These are phyloP conservation scores for Epizoanthus ramosus DNA, from an alignment of 92 coral and sea anemone genomes.

Conservation along the genomic window DNA sequence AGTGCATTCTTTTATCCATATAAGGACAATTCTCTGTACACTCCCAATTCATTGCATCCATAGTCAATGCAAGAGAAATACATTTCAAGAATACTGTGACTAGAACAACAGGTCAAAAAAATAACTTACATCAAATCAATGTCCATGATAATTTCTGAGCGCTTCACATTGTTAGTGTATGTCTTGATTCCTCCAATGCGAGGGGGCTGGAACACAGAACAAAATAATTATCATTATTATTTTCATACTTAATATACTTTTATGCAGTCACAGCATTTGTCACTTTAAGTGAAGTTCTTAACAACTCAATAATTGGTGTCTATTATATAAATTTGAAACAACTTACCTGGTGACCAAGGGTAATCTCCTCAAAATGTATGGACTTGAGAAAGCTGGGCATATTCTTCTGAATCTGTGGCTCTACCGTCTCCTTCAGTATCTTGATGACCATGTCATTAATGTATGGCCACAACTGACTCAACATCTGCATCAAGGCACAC, in stretches of 20 bases:
- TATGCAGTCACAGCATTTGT: too few relatives aligned
- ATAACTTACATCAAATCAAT: slow-evolving; percentile 89
- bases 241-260: too few relatives aligned
- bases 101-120: not conserved
- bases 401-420: slow-evolving; percentile 93
- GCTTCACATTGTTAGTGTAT: slow-evolving; percentile 91
- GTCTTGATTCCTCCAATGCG: slow-evolving; percentile 99
- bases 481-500: slow-evolving; percentile 61
- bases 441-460: slow-evolving; percentile 98
- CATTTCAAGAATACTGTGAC: not conserved
- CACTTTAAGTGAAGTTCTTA: too few relatives aligned
- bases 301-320: too few relatives aligned
- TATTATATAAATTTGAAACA: too few relatives aligned
- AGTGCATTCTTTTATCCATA: too few relatives aligned
- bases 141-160: slow-evolving; percentile 98
- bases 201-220: slow-evolving; percentile 73
- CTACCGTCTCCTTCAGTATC: slow-evolving; percentile 91
- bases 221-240: not conserved
- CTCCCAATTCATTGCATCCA: too few relatives aligned
- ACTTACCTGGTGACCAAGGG: slow-evolving; percentile 88
- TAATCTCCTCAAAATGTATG: slow-evolving; percentile 85
- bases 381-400: slow-evolving; percentile 97
- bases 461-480: slow-evolving; percentile 96
- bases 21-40: too few relatives aligned
- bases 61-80: too few relatives aligned